Evolutionary conservation across 2,888 invertebrate species (phyloP).

Genomic region (Melinopterus prodromus): DNA sequence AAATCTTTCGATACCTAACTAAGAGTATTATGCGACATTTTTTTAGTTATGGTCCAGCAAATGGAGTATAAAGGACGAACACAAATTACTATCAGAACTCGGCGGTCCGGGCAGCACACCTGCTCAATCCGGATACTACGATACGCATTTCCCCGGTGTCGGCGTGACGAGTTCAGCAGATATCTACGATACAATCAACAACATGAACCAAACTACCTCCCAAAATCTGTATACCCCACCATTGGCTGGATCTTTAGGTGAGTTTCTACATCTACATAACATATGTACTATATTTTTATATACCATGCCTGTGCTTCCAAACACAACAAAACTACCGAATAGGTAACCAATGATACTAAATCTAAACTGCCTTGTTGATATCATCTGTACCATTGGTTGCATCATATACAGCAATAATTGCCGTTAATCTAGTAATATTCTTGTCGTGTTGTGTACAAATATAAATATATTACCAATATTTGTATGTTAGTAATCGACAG

Average conservation of each 20-base stretch:
- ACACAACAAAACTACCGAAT: too few relatives aligned
- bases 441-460: too few relatives aligned
- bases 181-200: slow-evolving; percentile 75
- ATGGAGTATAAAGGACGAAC: slow-evolving; percentile 92
- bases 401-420: too few relatives aligned
- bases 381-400: too few relatives aligned
- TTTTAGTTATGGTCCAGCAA: slow-evolving; percentile 83
- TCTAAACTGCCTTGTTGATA: too few relatives aligned
- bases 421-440: too few relatives aligned
- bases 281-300: not conserved
- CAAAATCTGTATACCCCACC: slow-evolving; percentile 82
- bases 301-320: not conserved
- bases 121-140: slow-evolving; percentile 64
- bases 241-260: slow-evolving; percentile 74
- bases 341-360: too few relatives aligned
- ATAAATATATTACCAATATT: too few relatives aligned
- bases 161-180: slow-evolving; percentile 62
- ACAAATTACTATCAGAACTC: slow-evolving; percentile 85
- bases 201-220: slow-evolving; percentile 77
- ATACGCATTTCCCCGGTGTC: slow-evolving; percentile 66
- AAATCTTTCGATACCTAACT: not conserved
- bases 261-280: slow-evolving; percentile 41
- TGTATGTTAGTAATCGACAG: too few relatives aligned
- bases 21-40: slow-evolving; percentile 9
- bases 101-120: slow-evolving; percentile 63